Percentiles rank a stretch among this genome's conserved stretches.
These are phyloP conservation scores for Heterocephalus glaber DNA, from an alignment of 2,113 vertebrate genomes.

Conservation along the genomic window DNA sequence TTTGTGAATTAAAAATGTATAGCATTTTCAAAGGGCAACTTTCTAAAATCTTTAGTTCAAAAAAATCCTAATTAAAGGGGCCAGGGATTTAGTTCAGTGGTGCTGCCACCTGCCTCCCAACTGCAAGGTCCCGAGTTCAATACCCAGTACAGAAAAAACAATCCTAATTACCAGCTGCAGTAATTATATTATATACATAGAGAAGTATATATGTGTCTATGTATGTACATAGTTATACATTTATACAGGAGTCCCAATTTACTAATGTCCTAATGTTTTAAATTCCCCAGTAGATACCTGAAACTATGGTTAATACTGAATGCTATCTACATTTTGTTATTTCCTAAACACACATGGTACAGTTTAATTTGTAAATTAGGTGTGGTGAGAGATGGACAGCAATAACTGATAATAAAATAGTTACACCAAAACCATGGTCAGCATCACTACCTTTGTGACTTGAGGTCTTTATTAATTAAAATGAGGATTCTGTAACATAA, in stretches of 20 bases:
- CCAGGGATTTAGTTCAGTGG: no score
- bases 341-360: not conserved
- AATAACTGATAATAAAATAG: not conserved
- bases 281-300: not conserved
- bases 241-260: not conserved
- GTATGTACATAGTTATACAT: not conserved
- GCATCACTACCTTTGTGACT: not conserved
- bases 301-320: not conserved
- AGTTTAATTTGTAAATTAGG: not conserved
- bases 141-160: no score
- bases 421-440: not conserved
- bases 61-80: no score
- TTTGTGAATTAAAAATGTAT: not conserved
- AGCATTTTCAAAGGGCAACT: conserved; percentile 22
- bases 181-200: not conserved
- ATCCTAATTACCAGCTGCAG: not conserved
- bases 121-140: no score
- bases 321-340: rapidly evolving
- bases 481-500: not conserved
- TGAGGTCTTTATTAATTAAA: not conserved
- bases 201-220: not conserved
- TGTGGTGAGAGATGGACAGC: not conserved
- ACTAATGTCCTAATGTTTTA: not conserved
- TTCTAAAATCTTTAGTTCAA: not conserved
- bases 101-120: no score